Base-by-base conservation (phyloP, 1,140 invertebrate species). In the Carcinoscorpius rotundicauda region DNA sequence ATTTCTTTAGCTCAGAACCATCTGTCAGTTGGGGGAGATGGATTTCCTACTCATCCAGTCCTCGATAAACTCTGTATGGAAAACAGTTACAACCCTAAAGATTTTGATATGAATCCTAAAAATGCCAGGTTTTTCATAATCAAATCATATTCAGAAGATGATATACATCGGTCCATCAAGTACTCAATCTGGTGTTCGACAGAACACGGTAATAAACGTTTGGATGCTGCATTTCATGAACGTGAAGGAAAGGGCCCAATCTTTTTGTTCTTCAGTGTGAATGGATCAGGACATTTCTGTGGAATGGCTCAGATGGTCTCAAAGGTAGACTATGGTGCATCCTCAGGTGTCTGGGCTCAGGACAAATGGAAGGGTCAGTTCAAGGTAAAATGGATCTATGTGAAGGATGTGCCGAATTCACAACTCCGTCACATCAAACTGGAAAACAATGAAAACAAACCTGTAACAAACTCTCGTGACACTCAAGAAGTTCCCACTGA, bases 161-260 rank as follows among this genome's bases (percentile, higher is more conserved):
- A 98, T 76, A 96, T 98, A 77, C 95, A 98, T 80, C 87, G 94
- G 51, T 94, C 91, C 68, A 98, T 98, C 75, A 97, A 98, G 78
- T 98, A 98, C 77, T 93, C 94, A 77, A 97, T 98, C 73, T 98
- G 95, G 96, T 98, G 95, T 78, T 96, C 92, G 71, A 98, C 95
- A 0, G 94, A 98, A 75, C 93, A 97, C 73, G 95, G 95, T 10
- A 98, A 98, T 77, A 97, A 97, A 74, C 82, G 93, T 52, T 80
- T 98, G 64, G 94, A 98, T 77, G 81, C 86, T 65, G 95, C 95
- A 49, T 98, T 86, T 76, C 86, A 89, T 63, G 92, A 97, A 73
- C 81, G 86, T 6, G 86, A 89, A 68, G 81, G 81, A 0, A 86
- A 87, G 71, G 91, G 91, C 52, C 81, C 84, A 62, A 84, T 98